Evolutionary conservation across 2,113 vertebrate genomes (phyloP).

Genomic region (Egretta garzetta): DNA sequence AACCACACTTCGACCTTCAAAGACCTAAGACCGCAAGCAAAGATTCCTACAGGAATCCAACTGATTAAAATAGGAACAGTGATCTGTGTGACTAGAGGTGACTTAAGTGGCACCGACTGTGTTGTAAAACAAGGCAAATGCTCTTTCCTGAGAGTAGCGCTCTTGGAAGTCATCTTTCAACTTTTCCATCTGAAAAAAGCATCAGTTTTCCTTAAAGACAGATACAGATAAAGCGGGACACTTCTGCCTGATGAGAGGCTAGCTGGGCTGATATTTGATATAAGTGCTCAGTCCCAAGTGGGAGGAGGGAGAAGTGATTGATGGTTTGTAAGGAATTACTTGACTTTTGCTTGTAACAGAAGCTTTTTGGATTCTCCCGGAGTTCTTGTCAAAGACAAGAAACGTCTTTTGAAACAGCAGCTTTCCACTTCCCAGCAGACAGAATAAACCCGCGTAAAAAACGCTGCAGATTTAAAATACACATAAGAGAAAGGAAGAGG

Average conservation of each 20-base stretch:
- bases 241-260: conserved; percentile 25
- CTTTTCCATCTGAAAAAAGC: conserved; percentile 54
- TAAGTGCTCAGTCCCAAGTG: conserved; percentile 7
- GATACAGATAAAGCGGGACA: conserved; percentile 15
- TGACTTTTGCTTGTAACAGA: conserved; percentile 40
- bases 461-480: neutral
- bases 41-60: neutral
- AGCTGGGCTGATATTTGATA: conserved; percentile 57
- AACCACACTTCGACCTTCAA: neutral
- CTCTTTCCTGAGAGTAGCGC: neutral
- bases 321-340: conserved; percentile 31
- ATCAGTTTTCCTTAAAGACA: conserved; percentile 33
- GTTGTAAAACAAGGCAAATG: neutral
- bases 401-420: conserved; percentile 16
- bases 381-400: neutral
- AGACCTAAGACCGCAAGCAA: neutral
- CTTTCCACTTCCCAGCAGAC: conserved; percentile 41
- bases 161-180: neutral
- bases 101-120: neutral
- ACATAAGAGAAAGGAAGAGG: neutral
- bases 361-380: conserved; percentile 38
- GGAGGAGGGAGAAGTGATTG: conserved; percentile 56
- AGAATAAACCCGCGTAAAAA: conserved; percentile 4
- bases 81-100: neutral
- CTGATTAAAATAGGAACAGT: neutral